Evolutionary conservation across 2,797 vertebrate genomes (phyloP), one percentile per base, ranked within the genome.

Genomic region (Tiaroga cobitis): DNA sequence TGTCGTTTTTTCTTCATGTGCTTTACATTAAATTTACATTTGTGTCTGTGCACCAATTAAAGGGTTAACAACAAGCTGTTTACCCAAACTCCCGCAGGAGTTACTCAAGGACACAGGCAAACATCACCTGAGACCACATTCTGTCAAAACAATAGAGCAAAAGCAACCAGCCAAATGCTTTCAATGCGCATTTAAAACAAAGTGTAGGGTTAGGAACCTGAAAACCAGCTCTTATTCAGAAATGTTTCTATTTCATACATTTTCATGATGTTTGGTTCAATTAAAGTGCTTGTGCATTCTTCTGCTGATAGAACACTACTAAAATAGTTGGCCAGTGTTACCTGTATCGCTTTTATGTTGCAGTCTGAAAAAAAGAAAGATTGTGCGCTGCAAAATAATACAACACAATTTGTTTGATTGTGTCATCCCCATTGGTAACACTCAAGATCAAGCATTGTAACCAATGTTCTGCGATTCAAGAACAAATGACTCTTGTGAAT

Each of bases 1-100:
- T 29, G 32, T 41, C 18, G 39, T 41, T 73, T 72, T 51, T 56
- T 80, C 15, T 34, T 87, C 16, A 65, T 65, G 56, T 11, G 54
- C 69, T 80, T 80, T 87, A 87, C 69, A 87, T 87, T 54, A 24
- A 80, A 87, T 81, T 82, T 79, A 85, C 81, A 83, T 87, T 82
- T 86, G 39, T 37, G 56, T 73, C 43, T 56, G 54, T 61, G 68
- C 29, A 65, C 68, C 74, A 85, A 67, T 76, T 84, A 81, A 81
- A 85, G 75, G 83, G 81, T 76, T 81, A 87, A 85, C 51, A 29
- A 63, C 83, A 89, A 87, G 80, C 85, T 87, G 85, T 81, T 87
- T 87, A 78, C 73, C 59, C 74, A 84, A 82, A 67, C 46, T 81
- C 77, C 69, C 78, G n/a, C 41, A 24, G 80, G 80, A 70, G 68